Conservation (phyloP, 2,797 vertebrate species). For the Ciconia nigra region DNA sequence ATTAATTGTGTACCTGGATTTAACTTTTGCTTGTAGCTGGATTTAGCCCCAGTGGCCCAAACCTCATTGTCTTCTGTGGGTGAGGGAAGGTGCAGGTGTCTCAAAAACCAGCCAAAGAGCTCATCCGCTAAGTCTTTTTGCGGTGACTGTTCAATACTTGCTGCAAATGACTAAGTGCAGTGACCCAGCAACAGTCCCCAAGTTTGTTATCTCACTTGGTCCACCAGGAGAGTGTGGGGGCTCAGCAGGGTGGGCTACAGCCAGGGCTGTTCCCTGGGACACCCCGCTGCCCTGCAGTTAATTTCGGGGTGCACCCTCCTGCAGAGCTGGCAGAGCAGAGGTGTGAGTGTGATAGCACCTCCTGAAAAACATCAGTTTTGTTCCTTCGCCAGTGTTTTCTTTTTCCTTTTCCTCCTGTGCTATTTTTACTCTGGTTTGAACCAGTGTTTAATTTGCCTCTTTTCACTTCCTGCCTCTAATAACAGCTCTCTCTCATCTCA, state of each 20-base stretch:
- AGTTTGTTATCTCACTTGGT: not conserved
- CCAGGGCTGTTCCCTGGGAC: not conserved
- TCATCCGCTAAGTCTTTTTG: not conserved
- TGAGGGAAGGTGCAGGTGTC: not conserved
- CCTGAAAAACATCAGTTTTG: not conserved
- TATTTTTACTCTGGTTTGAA: conserved; percentile 51
- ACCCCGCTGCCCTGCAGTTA: not conserved
- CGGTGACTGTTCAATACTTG: not conserved
- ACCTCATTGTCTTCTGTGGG: not conserved
- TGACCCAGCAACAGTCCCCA: not conserved
- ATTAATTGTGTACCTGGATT: not conserved
- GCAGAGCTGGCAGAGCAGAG: not conserved
- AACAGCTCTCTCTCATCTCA: conserved; percentile 23
- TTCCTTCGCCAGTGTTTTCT: not conserved
- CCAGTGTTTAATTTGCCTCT: conserved; percentile 39
- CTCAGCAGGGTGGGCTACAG: not conserved
- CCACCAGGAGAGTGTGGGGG: not conserved
- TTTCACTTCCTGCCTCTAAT: conserved; percentile 33
- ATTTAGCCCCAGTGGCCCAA: not conserved
- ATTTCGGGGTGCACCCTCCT: not conserved
- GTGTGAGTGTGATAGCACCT: not conserved
- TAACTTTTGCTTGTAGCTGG: not conserved
- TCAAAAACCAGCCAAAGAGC: not conserved
- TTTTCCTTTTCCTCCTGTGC: not conserved
- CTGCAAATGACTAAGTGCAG: not conserved